Conservation (phyloP, 2,888 invertebrate species). For the Cataglyphis albicans region DNA sequence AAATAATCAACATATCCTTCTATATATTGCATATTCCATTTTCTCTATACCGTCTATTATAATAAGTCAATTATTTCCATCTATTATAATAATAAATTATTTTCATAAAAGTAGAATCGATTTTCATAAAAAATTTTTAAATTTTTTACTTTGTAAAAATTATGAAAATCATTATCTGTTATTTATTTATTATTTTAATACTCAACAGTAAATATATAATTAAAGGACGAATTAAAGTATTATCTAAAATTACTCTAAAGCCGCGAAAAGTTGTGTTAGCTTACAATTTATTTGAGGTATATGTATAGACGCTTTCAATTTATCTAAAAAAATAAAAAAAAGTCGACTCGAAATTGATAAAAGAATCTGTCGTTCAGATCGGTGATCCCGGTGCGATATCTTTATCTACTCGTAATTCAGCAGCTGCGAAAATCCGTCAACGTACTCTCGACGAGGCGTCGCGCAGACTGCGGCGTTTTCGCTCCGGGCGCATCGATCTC, state of each 20-base stretch:
- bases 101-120: not conserved
- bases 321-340: not conserved
- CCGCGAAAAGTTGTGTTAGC: not conserved
- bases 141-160: not conserved
- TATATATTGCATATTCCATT: not conserved
- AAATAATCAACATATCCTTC: not conserved
- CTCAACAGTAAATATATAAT: not conserved
- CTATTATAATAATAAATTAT: not conserved
- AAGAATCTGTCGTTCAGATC: not conserved
- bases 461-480: constrained; percentile 34
- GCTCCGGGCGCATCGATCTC: constrained; percentile 30
- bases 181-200: not conserved
- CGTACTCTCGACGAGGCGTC: constrained; percentile 6
- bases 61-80: not conserved
- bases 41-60: not conserved
- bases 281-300: not conserved
- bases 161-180: not conserved
- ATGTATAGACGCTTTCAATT: not conserved
- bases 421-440: not conserved
- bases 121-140: not conserved
- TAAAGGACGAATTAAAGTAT: not conserved
- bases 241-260: not conserved
- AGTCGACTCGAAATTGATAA: not conserved
- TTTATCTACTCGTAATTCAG: not conserved
- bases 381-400: not conserved